Evolutionary conservation across 2,888 invertebrate genomes (phyloP), one percentile per base, ranked within the genome.

Genomic region (Drosophila phalerata): DNA sequence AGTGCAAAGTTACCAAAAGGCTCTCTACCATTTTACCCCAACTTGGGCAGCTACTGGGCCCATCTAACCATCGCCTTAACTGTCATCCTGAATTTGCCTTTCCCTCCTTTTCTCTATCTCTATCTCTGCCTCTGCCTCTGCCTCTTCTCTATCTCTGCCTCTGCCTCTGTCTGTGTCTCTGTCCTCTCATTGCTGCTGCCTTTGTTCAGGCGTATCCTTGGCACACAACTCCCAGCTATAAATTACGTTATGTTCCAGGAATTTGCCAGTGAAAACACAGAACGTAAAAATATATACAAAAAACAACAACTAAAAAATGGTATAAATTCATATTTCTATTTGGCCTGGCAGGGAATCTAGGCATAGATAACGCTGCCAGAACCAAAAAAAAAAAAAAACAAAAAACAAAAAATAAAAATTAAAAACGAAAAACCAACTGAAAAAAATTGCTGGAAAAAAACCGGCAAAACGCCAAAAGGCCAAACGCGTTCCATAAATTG

Each of bases 401-500:
- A 49, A 64, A 28, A 28, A 5, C 2, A 25, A 28, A 28, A 2
- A 28, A 28, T 1, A 28, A 8, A 28, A 28, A 37, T 25, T 5
- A 40, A 15, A 61, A 60, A 38, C 10, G 28, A 4, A 30, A 19
- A 32, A 51, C n/a, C 11, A 45, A 22, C 5, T 1, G 22, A 40
- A 13, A 45, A 8, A 30, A 32, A 47, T 19, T 34, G 17, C 37
- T n/a, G 37, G n/a, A n/a, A n/a, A 40, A 53, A 37, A 61, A 28
- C 48, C 69, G 77, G 63, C 79, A 75, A 22, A 61, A 61, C 66
- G 79, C 77, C 82, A 85, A 85, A 77, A 82, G 85, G 77, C 79
- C 85, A 85, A 85, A 65, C 74, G 79, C 79, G 79, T 69, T 74
- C 72, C 75, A 85, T 82, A 82, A 85, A 85, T 85, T 82, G 75